A percentile compares a stretch with the other conserved stretches of the same genome.
These are phyloP conservation scores for Parapristionchus giblindavisi DNA, from an alignment of 2,888 invertebrate species.

Conservation along the genomic window DNA sequence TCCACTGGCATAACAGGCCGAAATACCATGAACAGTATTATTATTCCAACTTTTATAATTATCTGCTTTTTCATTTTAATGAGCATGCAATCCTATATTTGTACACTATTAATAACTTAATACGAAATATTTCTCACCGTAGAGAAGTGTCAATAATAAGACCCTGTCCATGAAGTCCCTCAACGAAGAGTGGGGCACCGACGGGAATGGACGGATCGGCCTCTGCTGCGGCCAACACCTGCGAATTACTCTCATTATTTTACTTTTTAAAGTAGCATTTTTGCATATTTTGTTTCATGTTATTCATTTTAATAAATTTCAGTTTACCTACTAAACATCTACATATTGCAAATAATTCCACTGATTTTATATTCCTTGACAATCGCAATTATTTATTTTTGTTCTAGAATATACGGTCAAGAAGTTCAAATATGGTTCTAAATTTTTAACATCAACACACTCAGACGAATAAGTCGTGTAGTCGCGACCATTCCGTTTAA, in stretches of 20 bases:
- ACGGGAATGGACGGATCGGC: slow-evolving; percentile 63
- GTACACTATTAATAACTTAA: too few species aligned
- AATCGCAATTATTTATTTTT: neutral
- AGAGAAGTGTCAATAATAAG: slow-evolving; percentile 46
- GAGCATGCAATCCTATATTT: too few species aligned
- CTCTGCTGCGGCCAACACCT: slow-evolving; percentile 56
- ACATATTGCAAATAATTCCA: neutral
- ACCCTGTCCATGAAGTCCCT: slow-evolving; percentile 54
- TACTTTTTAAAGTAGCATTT: neutral
- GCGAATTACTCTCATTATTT: slow-evolving; percentile 8
- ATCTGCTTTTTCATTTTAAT: too few species aligned
- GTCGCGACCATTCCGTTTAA: too few species aligned
- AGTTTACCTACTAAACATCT: neutral
- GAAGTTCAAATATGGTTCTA: too few species aligned
- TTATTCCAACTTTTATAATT: too few species aligned
- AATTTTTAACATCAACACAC: too few species aligned
- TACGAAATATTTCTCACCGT: slow-evolving; percentile 3
- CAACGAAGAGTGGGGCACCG: slow-evolving; percentile 66
- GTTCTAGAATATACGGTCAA: too few species aligned
- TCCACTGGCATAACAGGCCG: too few species aligned
- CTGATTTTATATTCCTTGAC: neutral
- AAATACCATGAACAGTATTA: too few species aligned
- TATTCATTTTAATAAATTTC: neutral
- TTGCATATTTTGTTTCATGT: neutral
- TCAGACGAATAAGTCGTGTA: too few species aligned